phyloP scores from a whole-genome alignment of 1,140 invertebrate genomes.

The Agrypnia vestita region DNA sequence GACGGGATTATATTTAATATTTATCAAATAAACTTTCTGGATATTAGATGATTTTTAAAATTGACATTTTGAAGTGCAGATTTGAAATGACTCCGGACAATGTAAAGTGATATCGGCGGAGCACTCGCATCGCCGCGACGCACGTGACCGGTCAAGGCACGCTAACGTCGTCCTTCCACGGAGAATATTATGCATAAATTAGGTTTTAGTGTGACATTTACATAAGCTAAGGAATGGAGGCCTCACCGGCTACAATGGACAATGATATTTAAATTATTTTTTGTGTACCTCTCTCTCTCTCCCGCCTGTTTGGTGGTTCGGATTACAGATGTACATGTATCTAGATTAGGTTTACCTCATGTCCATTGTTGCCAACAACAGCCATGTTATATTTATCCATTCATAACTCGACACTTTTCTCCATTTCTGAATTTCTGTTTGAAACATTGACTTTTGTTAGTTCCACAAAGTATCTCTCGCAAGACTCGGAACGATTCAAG shows the following conservation, averaged over 20 bases:
- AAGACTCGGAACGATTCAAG: too few relatives aligned
- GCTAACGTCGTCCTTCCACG: conserved; percentile 2
- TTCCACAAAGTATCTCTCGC: too few relatives aligned
- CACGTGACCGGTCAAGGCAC: neutral
- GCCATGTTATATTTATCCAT: neutral
- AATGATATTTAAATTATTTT: conserved; percentile 6
- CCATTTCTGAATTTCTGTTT: neutral
- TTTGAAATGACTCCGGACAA: neutral
- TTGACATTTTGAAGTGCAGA: neutral
- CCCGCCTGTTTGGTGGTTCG: too few relatives aligned
- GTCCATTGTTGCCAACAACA: conserved; percentile 17
- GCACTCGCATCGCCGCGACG: too few relatives aligned
- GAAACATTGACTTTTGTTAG: neutral
- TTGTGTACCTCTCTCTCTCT: too few relatives aligned
- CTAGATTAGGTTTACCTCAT: conserved; percentile 33
- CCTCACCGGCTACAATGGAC: conserved; percentile 27
- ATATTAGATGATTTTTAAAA: conserved; percentile 5
- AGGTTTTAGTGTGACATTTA: conserved; percentile 36
- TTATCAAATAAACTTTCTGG: conserved; percentile 6
- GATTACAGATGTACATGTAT: neutral
- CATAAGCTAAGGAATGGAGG: conserved; percentile 4
- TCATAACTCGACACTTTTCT: neutral
- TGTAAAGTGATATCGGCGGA: too few relatives aligned
- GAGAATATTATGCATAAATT: conserved; percentile 48
- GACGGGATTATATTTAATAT: neutral